Percentiles rank a stretch among this genome's conserved stretches.
These are phyloP conservation scores for Lutraria lutraria DNA, from an alignment of 2,888 invertebrate species.

Conservation along the genomic window DNA sequence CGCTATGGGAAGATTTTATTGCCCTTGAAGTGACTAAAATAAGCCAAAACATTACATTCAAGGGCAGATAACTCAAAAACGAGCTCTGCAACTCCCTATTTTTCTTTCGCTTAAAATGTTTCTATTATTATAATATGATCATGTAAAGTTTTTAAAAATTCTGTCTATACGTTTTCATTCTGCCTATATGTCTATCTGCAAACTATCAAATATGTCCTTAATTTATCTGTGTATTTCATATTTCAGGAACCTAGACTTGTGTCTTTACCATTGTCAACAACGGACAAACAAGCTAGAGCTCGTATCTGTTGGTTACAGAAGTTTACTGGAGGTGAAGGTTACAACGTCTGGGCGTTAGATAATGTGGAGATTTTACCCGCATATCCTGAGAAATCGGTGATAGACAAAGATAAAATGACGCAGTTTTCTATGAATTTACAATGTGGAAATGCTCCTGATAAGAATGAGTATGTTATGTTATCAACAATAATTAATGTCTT, in stretches of 20 bases:
- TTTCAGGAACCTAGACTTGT: constrained; percentile 79
- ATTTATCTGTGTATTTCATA: neutral
- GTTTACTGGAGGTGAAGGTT: constrained; percentile 77
- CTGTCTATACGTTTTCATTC: too few relatives aligned
- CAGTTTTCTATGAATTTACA: constrained; percentile 84
- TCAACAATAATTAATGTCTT: neutral
- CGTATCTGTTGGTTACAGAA: constrained; percentile 86
- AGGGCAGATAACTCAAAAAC: too few relatives aligned
- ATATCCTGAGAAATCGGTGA: constrained; percentile 72
- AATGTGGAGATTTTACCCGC: constrained; percentile 81
- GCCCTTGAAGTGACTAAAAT: too few relatives aligned
- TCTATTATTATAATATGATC: too few relatives aligned
- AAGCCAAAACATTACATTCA: too few relatives aligned
- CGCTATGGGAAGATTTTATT: too few relatives aligned
- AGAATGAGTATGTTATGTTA: constrained; percentile 71
- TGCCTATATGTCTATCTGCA: too few relatives aligned
- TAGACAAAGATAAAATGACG: constrained; percentile 73
- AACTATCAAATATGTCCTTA: too few relatives aligned
- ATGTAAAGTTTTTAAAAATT: too few relatives aligned
- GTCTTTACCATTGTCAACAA: constrained; percentile 77
- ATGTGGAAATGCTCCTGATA: constrained; percentile 78
- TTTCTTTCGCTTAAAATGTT: too few relatives aligned
- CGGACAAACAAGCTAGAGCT: constrained; percentile 70
- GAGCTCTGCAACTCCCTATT: too few relatives aligned
- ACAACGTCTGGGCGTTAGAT: constrained; percentile 85